Base-by-base conservation (phyloP, 1,140 invertebrate species). In the Venustaconcha ellipsiformis region DNA sequence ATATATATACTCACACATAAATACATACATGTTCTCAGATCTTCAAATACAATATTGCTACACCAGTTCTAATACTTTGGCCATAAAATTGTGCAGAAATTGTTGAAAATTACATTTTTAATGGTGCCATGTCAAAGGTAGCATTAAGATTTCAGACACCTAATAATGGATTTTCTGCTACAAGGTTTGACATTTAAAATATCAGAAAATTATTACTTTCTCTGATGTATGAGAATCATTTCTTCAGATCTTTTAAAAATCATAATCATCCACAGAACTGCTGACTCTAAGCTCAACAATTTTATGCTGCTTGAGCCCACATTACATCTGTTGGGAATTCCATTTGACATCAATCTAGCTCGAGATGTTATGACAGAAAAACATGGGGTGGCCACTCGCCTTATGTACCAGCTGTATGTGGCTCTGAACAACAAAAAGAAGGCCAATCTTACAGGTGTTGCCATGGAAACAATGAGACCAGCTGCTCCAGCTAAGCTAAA, bases 221-320 rank as follows among this genome's bases (percentile, higher is more conserved):
- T 66, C 20, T 13, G 17, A 60, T 60, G 59, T 60, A 14, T 48
- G n/a, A 14, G n/a, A 60, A 8, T 56, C 5, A 66, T 57, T 65
- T 67, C 15, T 67, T n/a, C 15, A 26, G 30, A 63, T 48, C 23
- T 65, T 65, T 66, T 15, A 14, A 3, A 30, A 23, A 30, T 72
- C 58, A 20, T 60, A 59, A 26, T 26, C 23, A 65, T 74, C 79
- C 72, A 60, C 72, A 90, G 89, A 66, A 88, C 88, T 30, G 76
- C 87, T 62, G 88, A 89, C 70, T 87, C 89, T n/a, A 89, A 90
- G 80, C 86, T 90, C 71, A 90, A 90, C 76, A 90, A 90, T 77
- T 90, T 90, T 71, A 90, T 86, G 30, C 80, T 89, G 23, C 63
- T 90, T 67, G 89, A 90, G 70, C 89, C 89, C 23, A 83, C 82